phyloP scores from a whole-genome alignment of 2,113 vertebrate species.

The Pelvicachromis taeniatus region DNA sequence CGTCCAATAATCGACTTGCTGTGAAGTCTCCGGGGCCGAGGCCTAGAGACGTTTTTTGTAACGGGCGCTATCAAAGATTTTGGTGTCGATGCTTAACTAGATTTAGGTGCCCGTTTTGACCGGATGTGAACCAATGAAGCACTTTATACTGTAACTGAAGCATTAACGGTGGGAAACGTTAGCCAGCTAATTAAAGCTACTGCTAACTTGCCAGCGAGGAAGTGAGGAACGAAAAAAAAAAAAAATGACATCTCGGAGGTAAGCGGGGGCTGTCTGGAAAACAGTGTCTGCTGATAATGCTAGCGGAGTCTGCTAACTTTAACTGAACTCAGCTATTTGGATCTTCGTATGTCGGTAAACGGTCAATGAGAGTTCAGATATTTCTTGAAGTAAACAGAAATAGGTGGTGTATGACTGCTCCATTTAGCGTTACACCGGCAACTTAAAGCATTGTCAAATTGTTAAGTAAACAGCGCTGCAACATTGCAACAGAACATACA shows the following conservation, averaged over 20 bases:
- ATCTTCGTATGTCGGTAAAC: background rate
- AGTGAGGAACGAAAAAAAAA: conserved; percentile 59
- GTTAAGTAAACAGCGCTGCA: background rate
- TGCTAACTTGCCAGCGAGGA: conserved; percentile 64
- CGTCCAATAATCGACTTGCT: conserved; percentile 68
- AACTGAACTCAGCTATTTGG: background rate
- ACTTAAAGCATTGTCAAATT: background rate
- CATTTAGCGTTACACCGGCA: conserved; percentile 33
- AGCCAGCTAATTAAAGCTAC: conserved; percentile 47
- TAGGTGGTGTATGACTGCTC: background rate
- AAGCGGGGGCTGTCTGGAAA: conserved; percentile 57
- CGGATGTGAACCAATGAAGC: conserved; percentile 63
- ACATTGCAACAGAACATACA: background rate
- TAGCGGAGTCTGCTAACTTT: conserved; percentile 11
- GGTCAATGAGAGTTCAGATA: background rate
- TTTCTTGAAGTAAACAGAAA: background rate
- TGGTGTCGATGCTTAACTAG: conserved; percentile 30
- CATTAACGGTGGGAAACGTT: conserved; percentile 34
- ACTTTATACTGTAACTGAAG: conserved; percentile 38
- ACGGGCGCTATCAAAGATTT: background rate
- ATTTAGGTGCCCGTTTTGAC: conserved; percentile 42
- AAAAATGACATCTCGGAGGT: conserved; percentile 96
- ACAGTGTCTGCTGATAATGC: conserved; percentile 8
- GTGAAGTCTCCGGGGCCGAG: conserved; percentile 67
- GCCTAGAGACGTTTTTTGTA: conserved; percentile 65